These are phyloP conservation scores for Siniperca obscura DNA, from an alignment of 2,797 vertebrate species.

Conservation along the genomic window DNA sequence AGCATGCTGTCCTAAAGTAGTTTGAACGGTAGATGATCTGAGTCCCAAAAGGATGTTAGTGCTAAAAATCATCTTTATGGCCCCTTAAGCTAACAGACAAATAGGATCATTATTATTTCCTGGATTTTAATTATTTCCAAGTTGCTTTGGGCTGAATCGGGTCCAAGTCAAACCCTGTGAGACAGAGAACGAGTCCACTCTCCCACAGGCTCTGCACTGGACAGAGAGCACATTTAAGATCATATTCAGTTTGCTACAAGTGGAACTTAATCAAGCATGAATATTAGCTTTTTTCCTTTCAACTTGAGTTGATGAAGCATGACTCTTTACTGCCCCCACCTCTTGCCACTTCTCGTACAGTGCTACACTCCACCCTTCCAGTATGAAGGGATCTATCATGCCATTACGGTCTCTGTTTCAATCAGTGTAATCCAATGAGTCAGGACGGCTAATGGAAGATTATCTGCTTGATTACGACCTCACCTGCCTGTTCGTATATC, in stretches of 20 bases:
- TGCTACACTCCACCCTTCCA: constrained; percentile 50
- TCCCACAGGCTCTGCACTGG: constrained; percentile 45
- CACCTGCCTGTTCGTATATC: constrained; percentile 56
- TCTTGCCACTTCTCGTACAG: constrained; percentile 52
- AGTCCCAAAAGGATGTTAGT: constrained; percentile 39
- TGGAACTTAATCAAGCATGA: constrained; percentile 76
- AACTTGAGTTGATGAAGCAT: constrained; percentile 80
- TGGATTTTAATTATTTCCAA: constrained; percentile 48
- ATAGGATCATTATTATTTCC: constrained; percentile 42
- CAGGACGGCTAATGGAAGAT: constrained; percentile 50
- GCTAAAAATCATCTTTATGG: constrained; percentile 41
- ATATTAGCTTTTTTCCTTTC: constrained; percentile 64
- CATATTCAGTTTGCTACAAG: constrained; percentile 62
- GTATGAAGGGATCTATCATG: constrained; percentile 51
- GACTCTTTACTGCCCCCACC: constrained; percentile 68
- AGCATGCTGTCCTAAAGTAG: constrained; percentile 66
- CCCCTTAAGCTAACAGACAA: constrained; percentile 45
- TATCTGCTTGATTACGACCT: constrained; percentile 62
- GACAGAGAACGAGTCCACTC: constrained; percentile 22
- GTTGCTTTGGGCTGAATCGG: constrained; percentile 26
- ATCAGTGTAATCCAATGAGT: constrained; percentile 60
- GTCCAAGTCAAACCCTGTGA: constrained; percentile 47
- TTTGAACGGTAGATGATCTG: constrained; percentile 53
- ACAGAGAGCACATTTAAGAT: constrained; percentile 61
- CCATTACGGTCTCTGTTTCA: constrained; percentile 63